Percentiles rank a stretch among this genome's conserved stretches.
Evolutionary conservation across 35 echinoderm and acorn worm genomes (phyloP).

Genomic region (Acanthaster planci): DNA sequence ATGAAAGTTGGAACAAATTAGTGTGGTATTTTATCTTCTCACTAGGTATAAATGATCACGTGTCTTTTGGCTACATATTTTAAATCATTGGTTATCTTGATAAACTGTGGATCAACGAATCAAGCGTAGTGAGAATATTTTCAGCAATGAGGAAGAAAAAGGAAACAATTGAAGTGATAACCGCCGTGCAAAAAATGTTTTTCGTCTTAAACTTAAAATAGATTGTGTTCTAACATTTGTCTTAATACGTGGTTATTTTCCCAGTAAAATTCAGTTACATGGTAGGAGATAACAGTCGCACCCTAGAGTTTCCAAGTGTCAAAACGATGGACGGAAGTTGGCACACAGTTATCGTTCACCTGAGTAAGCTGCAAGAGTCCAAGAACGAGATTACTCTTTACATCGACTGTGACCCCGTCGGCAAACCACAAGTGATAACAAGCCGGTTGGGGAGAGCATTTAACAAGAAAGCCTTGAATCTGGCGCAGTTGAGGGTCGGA

Average conservation of each 20-base stretch:
- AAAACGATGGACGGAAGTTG: conserved; percentile 47
- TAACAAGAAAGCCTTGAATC: conserved; percentile 28
- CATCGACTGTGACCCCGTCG: conserved; percentile 39
- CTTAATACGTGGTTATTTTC: neutral
- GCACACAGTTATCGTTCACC: conserved; percentile 50
- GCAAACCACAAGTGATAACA: neutral
- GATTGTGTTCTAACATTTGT: neutral
- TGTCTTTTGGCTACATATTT: too few relatives aligned
- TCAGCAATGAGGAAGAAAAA: too few relatives aligned
- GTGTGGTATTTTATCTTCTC: too few relatives aligned
- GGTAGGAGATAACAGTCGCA: neutral
- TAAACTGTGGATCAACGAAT: too few relatives aligned
- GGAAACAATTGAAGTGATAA: too few relatives aligned
- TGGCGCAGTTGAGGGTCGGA: conserved; percentile 35
- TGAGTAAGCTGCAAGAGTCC: conserved; percentile 11
- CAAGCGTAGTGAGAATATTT: too few relatives aligned
- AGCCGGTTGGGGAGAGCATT: conserved; percentile 33
- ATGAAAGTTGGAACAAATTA: too few relatives aligned
- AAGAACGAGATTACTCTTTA: conserved; percentile 38
- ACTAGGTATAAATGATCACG: too few relatives aligned
- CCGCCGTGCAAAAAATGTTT: too few relatives aligned
- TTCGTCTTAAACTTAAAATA: too few relatives aligned
- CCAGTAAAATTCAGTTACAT: conserved; percentile 3
- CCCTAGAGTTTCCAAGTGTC: conserved; percentile 30
- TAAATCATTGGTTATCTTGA: too few relatives aligned